Conservation (phyloP, 1,140 invertebrate genomes). For the Papilio polytes region DNA sequence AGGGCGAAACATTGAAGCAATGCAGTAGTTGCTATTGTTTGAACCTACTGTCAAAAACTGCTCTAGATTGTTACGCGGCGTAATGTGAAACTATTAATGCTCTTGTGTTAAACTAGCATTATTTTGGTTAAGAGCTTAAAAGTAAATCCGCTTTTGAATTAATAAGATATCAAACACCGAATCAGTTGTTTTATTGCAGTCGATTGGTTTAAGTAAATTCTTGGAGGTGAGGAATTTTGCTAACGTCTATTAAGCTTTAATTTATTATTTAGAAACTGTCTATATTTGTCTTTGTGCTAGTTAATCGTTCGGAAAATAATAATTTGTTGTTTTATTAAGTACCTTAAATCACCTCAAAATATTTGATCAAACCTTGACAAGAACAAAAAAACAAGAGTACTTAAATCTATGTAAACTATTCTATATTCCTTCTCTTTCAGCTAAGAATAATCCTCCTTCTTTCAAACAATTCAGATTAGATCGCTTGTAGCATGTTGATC, state of each 20-base stretch:
- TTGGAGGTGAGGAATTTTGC: constrained; percentile 8
- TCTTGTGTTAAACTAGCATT: not conserved
- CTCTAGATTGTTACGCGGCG: not conserved
- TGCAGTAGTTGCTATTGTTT: not conserved
- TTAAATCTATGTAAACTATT: too few species aligned
- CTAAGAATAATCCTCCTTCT: not conserved
- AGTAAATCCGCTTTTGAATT: not conserved
- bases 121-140: not conserved
- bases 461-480: not conserved
- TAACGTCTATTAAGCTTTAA: not conserved
- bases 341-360: not conserved
- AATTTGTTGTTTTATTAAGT: not conserved
- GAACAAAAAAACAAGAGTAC: not conserved
- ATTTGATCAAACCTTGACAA: not conserved
- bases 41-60: not conserved
- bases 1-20: not conserved
- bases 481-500: not conserved
- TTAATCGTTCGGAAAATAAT: not conserved
- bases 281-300: not conserved
- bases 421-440: not conserved
- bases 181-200: constrained; percentile 15
- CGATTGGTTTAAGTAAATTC: constrained; percentile 6
- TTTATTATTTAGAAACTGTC: not conserved
- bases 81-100: not conserved
- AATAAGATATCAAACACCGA: constrained; percentile 4